These are phyloP conservation scores for Axinella damicornis DNA, from an alignment of 37 sponge, comb jelly and placozoan genomes.

Conservation along the genomic window DNA sequence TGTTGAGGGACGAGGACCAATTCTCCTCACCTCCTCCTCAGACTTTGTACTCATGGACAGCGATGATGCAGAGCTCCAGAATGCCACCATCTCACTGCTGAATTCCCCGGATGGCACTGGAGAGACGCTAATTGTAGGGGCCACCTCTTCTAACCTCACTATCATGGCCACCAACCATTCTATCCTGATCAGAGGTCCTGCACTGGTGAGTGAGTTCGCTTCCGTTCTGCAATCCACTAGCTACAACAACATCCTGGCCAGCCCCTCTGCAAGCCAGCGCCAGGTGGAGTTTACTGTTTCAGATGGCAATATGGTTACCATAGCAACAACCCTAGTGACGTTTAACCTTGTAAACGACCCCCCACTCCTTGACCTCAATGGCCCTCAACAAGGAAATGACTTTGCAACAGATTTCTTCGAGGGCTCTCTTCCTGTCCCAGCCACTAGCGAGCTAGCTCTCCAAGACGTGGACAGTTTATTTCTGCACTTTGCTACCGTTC, in stretches of 20 bases:
- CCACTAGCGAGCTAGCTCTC: slow-evolving; percentile 23
- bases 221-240: slow-evolving; percentile 20
- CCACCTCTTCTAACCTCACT: background rate
- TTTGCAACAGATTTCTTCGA: slow-evolving; percentile 49
- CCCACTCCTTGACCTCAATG: slow-evolving; percentile 80
- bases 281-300: slow-evolving; percentile 55
- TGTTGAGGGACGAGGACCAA: slow-evolving; percentile 49
- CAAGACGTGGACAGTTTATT: slow-evolving; percentile 64
- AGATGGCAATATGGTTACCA: slow-evolving; percentile 47
- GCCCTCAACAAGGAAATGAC: slow-evolving; percentile 45
- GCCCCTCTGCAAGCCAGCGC: slow-evolving; percentile 28
- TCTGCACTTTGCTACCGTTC: slow-evolving; percentile 3
- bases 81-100: slow-evolving; percentile 50
- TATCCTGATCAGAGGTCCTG: slow-evolving; percentile 52
- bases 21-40: slow-evolving; percentile 22
- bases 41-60: slow-evolving; percentile 52
- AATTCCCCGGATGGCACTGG: slow-evolving; percentile 63
- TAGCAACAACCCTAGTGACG: slow-evolving; percentile 54
- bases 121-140: slow-evolving; percentile 48
- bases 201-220: slow-evolving; percentile 18
- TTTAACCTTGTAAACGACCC: slow-evolving; percentile 75
- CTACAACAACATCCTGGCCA: slow-evolving; percentile 51
- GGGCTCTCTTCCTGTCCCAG: slow-evolving; percentile 15
- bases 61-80: slow-evolving; percentile 37
- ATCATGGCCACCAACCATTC: background rate